Evolutionary conservation across 2,888 invertebrate genomes (phyloP).

Genomic region (Myopa tessellatipennis): DNA sequence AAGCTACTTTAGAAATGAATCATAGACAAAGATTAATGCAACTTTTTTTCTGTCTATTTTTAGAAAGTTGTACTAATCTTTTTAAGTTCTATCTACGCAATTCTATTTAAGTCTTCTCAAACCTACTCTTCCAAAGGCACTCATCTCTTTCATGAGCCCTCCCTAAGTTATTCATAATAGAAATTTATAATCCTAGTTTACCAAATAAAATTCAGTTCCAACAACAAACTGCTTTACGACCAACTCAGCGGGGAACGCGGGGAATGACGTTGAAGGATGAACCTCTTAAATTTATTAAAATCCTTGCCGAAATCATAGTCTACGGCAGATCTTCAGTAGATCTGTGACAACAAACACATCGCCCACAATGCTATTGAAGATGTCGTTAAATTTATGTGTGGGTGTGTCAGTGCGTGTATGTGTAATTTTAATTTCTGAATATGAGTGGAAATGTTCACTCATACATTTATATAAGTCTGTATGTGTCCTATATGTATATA

Average conservation of each 20-base stretch:
- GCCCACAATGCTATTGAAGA: not conserved
- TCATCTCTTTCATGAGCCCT: too few species aligned
- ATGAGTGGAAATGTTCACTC: not conserved
- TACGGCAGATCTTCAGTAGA: not conserved
- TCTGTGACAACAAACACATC: too few species aligned
- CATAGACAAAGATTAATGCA: too few species aligned
- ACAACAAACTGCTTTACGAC: too few species aligned
- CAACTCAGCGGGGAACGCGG: slow-evolving; percentile 15
- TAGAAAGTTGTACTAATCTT: too few species aligned
- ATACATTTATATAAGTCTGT: not conserved
- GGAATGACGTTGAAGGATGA: slow-evolving; percentile 36
- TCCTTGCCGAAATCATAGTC: slow-evolving; percentile 28
- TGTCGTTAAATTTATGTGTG: not conserved
- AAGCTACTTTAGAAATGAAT: not conserved
- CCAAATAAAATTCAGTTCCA: not conserved
- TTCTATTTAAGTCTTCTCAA: too few species aligned
- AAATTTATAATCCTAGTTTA: not conserved
- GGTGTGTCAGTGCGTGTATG: not conserved
- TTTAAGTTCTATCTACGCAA: too few species aligned
- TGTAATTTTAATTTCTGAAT: not conserved
- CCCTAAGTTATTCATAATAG: not conserved
- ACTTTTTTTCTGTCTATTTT: too few species aligned
- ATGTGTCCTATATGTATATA: not conserved
- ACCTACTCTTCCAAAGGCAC: too few species aligned
- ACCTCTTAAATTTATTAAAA: slow-evolving; percentile 44